phyloP scores from a whole-genome alignment of 1,140 invertebrate species.

The Pissodes strobi region DNA sequence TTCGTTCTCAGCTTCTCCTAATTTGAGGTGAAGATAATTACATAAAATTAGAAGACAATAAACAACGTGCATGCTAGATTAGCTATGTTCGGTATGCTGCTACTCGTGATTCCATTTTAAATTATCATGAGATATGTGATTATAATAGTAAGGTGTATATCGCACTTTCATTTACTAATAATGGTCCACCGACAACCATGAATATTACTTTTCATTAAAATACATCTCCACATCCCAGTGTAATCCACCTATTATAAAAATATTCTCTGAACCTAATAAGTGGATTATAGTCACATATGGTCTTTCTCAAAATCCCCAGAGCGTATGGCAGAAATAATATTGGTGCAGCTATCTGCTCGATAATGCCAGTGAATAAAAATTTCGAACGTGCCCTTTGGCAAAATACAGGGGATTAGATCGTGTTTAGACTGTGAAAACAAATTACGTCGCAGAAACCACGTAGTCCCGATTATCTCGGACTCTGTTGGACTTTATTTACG shows the following conservation, averaged over 20 bases:
- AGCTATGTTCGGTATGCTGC: too few species aligned
- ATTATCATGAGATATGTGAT: too few species aligned
- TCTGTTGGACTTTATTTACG: conserved; percentile 18
- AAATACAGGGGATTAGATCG: conserved; percentile 25
- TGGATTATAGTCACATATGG: conserved; percentile 31
- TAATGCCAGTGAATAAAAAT: conserved; percentile 32
- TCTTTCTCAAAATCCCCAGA: conserved; percentile 23
- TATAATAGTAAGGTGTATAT: too few species aligned
- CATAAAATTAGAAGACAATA: too few species aligned
- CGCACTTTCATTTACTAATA: too few species aligned
- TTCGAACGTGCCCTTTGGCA: conserved; percentile 24
- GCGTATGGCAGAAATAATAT: conserved; percentile 32
- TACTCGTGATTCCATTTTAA: too few species aligned
- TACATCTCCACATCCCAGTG: neutral
- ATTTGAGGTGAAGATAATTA: too few species aligned
- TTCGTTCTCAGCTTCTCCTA: too few species aligned
- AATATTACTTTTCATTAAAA: conserved; percentile 4
- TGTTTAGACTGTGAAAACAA: conserved; percentile 33
- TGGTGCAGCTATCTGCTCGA: conserved; percentile 23
- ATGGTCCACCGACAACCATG: too few species aligned
- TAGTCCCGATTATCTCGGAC: conserved; percentile 25
- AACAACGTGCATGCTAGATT: too few species aligned
- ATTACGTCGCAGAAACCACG: conserved; percentile 26
- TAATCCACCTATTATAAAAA: conserved; percentile 18
- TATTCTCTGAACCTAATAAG: conserved; percentile 15